phyloP scores from a whole-genome alignment of 1,140 invertebrate genomes.

The Ylistrum balloti region DNA sequence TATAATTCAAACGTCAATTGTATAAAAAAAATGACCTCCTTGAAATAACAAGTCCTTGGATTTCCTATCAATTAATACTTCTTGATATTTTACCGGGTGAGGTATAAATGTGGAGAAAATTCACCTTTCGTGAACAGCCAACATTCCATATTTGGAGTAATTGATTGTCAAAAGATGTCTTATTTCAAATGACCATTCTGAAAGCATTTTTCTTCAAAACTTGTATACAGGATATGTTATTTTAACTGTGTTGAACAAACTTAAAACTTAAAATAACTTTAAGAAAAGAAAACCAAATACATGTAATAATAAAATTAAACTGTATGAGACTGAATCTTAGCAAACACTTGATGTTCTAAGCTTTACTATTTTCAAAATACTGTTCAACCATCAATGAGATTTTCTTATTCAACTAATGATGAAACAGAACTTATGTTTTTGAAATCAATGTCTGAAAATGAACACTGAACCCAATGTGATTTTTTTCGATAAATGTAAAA shows the following conservation, averaged over 20 bases:
- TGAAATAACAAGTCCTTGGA: not conserved
- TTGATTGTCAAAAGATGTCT: not conserved
- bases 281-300: too few relatives aligned
- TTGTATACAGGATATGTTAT: not conserved
- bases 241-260: not conserved
- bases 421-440: too few relatives aligned
- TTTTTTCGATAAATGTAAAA: too few relatives aligned
- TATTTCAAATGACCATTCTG: not conserved
- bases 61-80: conserved; percentile 27
- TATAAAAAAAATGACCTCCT: not conserved
- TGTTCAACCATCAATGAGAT: too few relatives aligned
- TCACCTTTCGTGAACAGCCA: not conserved
- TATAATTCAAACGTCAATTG: not conserved
- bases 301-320: too few relatives aligned
- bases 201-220: too few relatives aligned
- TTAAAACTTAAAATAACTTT: not conserved
- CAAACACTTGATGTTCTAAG: too few relatives aligned
- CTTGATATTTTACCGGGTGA: not conserved
- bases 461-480: too few relatives aligned
- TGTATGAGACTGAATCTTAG: too few relatives aligned
- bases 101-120: not conserved
- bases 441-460: too few relatives aligned
- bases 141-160: not conserved
- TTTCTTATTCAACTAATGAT: too few relatives aligned
- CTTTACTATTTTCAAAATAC: too few relatives aligned